phyloP scores from a whole-genome alignment of 2,113 vertebrate genomes.

The Nipponia nippon region DNA sequence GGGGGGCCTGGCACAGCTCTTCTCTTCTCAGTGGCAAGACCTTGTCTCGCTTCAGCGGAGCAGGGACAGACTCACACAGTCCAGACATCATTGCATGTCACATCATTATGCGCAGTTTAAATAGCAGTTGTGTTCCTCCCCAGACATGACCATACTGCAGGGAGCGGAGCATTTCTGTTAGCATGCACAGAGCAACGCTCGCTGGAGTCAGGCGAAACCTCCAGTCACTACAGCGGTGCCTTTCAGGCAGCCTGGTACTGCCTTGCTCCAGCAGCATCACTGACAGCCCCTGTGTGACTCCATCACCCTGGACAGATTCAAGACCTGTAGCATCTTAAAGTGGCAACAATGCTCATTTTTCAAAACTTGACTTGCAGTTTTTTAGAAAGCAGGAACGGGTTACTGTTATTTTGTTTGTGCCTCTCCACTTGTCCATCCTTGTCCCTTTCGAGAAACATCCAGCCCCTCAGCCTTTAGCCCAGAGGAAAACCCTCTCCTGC shows the following conservation, averaged over 20 bases:
- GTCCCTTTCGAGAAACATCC: background rate
- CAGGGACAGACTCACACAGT: background rate
- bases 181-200: background rate
- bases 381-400: background rate
- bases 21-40: background rate
- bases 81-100: background rate
- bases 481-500: background rate
- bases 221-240: background rate
- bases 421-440: background rate
- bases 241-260: background rate
- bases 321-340: background rate
- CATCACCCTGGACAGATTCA: background rate
- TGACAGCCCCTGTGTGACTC: background rate
- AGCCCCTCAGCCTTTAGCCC: background rate
- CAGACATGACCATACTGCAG: background rate
- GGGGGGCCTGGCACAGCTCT: background rate
- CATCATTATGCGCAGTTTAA: background rate
- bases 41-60: background rate
- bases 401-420: background rate
- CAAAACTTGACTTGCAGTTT: background rate
- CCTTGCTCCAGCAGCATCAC: background rate
- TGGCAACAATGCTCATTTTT: background rate
- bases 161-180: background rate
- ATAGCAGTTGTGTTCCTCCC: background rate
- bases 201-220: background rate